Base-by-base conservation (phyloP, 2,888 invertebrate genomes). In the Lasiommata megera region DNA sequence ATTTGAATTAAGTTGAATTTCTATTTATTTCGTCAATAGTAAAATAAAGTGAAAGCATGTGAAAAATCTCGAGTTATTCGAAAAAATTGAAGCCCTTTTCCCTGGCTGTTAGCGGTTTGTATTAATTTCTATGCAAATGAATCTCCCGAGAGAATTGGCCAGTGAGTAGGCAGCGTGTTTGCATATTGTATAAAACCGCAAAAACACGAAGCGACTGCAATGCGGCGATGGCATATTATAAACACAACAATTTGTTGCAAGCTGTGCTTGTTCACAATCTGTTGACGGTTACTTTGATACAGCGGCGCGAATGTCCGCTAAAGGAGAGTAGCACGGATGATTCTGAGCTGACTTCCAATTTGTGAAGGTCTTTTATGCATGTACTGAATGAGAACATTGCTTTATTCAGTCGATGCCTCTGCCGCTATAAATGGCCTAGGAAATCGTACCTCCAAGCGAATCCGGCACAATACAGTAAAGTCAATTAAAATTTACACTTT, bases 161-260 rank as follows among this genome's bases (percentile, higher is more conserved):
- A 62, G 63, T 60, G 67, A 62, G 60, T 58, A 58, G 67, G 62
- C 68, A 66, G 64, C 58, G 69, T 76, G 79, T 80, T 82, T 82
- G 81, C 78, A 76, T 79, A 81, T 78, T 79, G 79, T 74, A 79
- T 79, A 75, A 74, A 76, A 75, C 79, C 77, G 70, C 76, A 74
- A 66, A 71, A 69, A 66, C 67, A 64, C 67, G 63, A 65, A 67
- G 60, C 62, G 58, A 54, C 69, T 64, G 70, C 71, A 70, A 65
- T 71, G 71, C 71, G 70, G 70, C 63, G 61, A 65, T 61, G 56
- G 54, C 31, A 41, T 14, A 57, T 50, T 56, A 58, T 48, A 52
- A 43, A 18, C 34, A 44, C 16, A 52, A 12, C 18, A 41, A 53
- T 41, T 46, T 40, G 44, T 47, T 57, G 40, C 31, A 34, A 36